Conservation (phyloP, 2,888 invertebrate species). For the Adelognathus sp. region DNA sequence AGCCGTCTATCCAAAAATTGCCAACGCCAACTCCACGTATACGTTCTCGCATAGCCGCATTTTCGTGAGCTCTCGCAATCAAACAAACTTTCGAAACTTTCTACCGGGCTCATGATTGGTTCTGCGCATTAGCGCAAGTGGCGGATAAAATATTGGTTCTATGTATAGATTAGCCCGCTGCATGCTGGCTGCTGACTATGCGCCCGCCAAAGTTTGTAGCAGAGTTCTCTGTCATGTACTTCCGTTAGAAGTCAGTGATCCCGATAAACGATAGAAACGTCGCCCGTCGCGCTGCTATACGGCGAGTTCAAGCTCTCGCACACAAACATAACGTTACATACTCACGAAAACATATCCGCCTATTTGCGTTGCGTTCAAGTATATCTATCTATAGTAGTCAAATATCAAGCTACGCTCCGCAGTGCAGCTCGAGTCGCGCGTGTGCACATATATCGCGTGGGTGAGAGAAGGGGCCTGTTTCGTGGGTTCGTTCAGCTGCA, state of each 20-base stretch:
- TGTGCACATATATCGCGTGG: slow-evolving; percentile 29
- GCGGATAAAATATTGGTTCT: slow-evolving; percentile 30
- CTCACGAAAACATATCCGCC: slow-evolving; percentile 18
- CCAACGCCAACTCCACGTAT: too few species aligned
- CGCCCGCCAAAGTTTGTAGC: slow-evolving; percentile 22
- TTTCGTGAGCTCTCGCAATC: neutral
- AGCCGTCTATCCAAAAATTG: too few species aligned
- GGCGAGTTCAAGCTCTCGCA: slow-evolving; percentile 29
- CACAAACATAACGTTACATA: slow-evolving; percentile 31
- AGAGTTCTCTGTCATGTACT: slow-evolving; percentile 10
- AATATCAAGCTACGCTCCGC: slow-evolving; percentile 17
- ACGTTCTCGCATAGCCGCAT: neutral
- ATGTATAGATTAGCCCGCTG: neutral
- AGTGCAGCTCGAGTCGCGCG: neutral
- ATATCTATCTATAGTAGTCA: slow-evolving; percentile 35
- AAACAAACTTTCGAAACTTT: neutral
- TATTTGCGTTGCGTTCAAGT: slow-evolving; percentile 34
- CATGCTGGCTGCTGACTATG: neutral
- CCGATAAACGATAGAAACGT: slow-evolving; percentile 23
- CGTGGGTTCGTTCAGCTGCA: slow-evolving; percentile 50
- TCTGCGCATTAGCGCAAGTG: neutral
- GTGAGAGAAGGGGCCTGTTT: slow-evolving; percentile 11
- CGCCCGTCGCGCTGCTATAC: slow-evolving; percentile 27
- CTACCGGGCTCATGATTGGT: slow-evolving; percentile 4
- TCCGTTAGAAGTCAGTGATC: slow-evolving; percentile 55